A percentile compares a stretch with the other conserved stretches of the same genome.
Evolutionary conservation across 2,113 vertebrate genomes (phyloP).

Genomic region (Deroptyus accipitrinus): DNA sequence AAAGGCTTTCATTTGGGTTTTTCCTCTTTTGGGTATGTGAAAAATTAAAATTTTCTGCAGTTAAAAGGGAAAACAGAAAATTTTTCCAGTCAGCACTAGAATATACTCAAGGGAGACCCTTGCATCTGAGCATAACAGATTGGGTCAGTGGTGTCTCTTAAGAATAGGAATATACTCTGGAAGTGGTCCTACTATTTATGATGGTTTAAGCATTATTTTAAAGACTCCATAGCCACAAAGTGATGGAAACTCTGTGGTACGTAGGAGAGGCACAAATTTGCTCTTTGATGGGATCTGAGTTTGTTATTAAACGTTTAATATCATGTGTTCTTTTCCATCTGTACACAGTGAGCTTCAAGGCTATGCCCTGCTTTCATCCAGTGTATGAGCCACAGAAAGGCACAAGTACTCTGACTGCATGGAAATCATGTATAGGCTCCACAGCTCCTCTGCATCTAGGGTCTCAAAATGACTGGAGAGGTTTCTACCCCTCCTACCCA

Average conservation of each 20-base stretch:
- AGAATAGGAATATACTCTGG: not conserved
- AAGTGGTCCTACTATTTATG: not conserved
- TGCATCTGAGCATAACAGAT: not conserved
- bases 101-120: not conserved
- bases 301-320: not conserved
- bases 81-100: not conserved
- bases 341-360: not conserved
- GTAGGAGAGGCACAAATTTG: not conserved
- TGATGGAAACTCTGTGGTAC: not conserved
- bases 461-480: not conserved
- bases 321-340: not conserved
- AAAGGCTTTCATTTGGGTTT: not conserved
- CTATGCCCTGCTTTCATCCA: not conserved
- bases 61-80: not conserved
- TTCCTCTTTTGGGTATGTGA: not conserved
- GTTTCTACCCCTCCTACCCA: not conserved
- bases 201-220: not conserved
- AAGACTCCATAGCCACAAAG: not conserved
- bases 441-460: not conserved
- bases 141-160: rapidly evolving
- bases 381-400: not conserved
- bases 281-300: not conserved
- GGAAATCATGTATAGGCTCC: not conserved
- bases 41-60: not conserved
- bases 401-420: rapidly evolving